Evolutionary conservation across 1,140 invertebrate species (phyloP).

Genomic region (Samia ricini): DNA sequence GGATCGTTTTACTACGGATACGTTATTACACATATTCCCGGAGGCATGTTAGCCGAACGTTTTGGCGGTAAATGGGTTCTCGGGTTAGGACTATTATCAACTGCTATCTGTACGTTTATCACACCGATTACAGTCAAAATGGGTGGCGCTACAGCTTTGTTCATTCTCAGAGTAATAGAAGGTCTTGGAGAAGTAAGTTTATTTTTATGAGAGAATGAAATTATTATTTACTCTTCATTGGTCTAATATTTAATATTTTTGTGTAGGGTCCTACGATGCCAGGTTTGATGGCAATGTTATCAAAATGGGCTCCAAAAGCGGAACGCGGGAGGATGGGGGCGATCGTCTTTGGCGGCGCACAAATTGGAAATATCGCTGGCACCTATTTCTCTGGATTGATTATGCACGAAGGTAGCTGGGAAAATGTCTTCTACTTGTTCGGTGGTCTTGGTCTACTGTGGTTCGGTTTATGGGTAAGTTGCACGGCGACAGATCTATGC

Average conservation of each 20-base stretch:
- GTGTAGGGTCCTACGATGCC: constrained; percentile 87
- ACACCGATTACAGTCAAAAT: constrained; percentile 73
- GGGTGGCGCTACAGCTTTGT: constrained; percentile 79
- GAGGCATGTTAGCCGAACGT: constrained; percentile 79
- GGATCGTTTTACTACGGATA: constrained; percentile 82
- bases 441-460: constrained; percentile 84
- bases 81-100: constrained; percentile 81
- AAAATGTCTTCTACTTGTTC: constrained; percentile 90
- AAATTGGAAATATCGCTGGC: constrained; percentile 86
- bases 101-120: constrained; percentile 79
- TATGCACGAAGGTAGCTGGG: constrained; percentile 84
- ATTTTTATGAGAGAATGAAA: not conserved
- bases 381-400: constrained; percentile 85
- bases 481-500: no score
- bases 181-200: constrained; percentile 80
- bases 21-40: constrained; percentile 81
- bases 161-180: constrained; percentile 81
- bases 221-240: not conserved
- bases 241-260: not conserved
- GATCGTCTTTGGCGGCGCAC: constrained; percentile 85
- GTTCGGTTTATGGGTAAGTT: constrained; percentile 84
- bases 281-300: constrained; percentile 84
- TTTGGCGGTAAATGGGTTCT: constrained; percentile 81
- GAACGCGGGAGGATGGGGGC: constrained; percentile 86
- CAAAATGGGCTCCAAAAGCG: constrained; percentile 85